Conservation (phyloP, 1,140 invertebrate species). For the Parapsyche elsis region DNA sequence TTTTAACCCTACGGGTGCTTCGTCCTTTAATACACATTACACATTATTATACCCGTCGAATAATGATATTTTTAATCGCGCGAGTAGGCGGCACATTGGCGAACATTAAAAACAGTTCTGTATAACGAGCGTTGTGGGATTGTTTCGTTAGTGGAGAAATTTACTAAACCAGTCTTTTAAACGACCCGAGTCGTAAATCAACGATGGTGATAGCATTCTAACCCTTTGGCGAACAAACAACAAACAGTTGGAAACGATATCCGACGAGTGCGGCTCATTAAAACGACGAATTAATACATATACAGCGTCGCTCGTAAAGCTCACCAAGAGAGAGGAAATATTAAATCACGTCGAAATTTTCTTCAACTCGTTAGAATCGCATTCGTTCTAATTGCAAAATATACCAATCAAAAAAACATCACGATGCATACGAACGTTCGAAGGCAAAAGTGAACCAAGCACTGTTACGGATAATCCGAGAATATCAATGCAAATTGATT, state of each 20-base stretch:
- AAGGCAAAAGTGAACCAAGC: no score
- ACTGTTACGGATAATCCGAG: no score
- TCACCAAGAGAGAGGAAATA: neutral
- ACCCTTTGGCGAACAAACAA: constrained; percentile 39
- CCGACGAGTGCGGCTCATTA: constrained; percentile 8
- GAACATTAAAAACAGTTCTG: neutral
- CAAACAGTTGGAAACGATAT: neutral
- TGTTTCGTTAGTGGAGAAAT: constrained; percentile 34
- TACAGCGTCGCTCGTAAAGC: neutral
- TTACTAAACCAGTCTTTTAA: constrained; percentile 35
- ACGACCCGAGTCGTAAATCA: constrained; percentile 41
- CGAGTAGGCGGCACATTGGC: neutral
- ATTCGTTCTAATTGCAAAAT: no score
- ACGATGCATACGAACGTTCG: no score
- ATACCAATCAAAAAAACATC: no score
- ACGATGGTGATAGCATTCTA: constrained; percentile 31
- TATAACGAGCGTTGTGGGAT: constrained; percentile 2
- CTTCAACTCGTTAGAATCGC: no score
- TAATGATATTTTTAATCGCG: neutral
- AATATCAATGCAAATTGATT: no score
- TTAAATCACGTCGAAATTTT: neutral
- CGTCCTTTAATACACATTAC: no score
- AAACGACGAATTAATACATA: constrained; percentile 31
- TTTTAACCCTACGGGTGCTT: no score
- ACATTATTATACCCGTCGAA: no score